phyloP scores from a whole-genome alignment of 2,113 vertebrate genomes.

The Halichoeres trimaculatus region DNA sequence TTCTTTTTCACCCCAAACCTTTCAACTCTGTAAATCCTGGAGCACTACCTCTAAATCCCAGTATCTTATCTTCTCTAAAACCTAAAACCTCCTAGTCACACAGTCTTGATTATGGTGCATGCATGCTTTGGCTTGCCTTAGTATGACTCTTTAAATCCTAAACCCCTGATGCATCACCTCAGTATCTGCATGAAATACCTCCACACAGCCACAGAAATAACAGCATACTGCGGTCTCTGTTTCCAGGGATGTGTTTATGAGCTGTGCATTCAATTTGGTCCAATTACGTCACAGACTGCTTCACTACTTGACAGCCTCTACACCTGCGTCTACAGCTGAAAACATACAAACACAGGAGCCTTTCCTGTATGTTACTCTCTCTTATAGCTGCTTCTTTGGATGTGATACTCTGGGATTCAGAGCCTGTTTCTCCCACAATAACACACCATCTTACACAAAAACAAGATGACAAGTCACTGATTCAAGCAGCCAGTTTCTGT shows the following conservation, averaged over 20 bases:
- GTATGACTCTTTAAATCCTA: neutral
- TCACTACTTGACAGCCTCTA: conserved; percentile 9
- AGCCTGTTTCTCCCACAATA: neutral
- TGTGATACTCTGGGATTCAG: neutral
- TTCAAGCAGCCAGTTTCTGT: neutral
- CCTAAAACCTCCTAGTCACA: conserved; percentile 17
- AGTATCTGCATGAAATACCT: conserved; percentile 15
- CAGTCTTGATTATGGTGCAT: conserved; percentile 23
- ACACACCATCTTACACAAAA: neutral
- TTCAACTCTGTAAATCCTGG: no score
- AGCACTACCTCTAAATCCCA: neutral
- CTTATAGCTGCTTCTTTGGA: neutral
- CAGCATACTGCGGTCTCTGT: neutral
- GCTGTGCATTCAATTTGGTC: conserved; percentile 12
- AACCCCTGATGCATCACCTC: conserved; percentile 8
- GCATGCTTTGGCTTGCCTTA: conserved; percentile 14
- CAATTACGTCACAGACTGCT: conserved; percentile 6
- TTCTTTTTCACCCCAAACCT: no score
- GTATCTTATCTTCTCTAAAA: conserved; percentile 15
- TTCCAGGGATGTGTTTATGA: neutral
- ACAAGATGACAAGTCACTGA: neutral
- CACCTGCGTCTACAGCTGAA: conserved; percentile 35
- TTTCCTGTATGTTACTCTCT: neutral
- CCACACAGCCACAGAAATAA: neutral
- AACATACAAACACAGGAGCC: neutral